Base-by-base conservation (phyloP, 2,888 invertebrate genomes). In the Sarcophaga carnaria region DNA sequence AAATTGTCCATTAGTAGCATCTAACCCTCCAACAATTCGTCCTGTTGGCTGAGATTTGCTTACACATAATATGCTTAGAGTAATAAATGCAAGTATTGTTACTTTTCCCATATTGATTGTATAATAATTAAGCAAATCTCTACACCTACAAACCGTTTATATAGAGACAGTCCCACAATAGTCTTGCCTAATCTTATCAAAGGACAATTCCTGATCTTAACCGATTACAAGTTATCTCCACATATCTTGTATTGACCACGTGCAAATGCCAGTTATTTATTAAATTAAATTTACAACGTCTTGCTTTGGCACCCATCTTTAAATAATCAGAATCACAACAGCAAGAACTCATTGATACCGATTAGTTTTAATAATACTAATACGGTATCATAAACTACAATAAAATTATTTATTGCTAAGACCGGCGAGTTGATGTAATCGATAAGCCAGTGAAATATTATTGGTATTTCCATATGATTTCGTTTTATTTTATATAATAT, bases 1-100 rank as follows among this genome's bases (percentile, higher is more conserved):
- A 88, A 93, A 93, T 83, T 93, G 91, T 11, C 90, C 91, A 27
- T 82, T 72, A 4, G 60, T 74, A 12, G 93, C 93, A 83, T 91
- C 89, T 2, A 80, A 76, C 11, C 93, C 93, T 27, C 92, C 93
- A 17, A 92, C 91, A 69, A 91, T 88, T 11, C 92, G 92, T 0
- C 89, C 89, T 11, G 78, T 72, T 6, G 91, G 90, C 12, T 88
- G 88, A 8, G 90, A 89, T 10, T 78, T 1, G 10, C 81, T 79
- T 27, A 85, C 27, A n/a, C 63, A 76, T 63, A 86, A 12, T 6
- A 87, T 20, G 11, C 49, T 59, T 14, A 77, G 45, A 6, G 59
- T 67, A 0, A 67, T 49, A 25, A 59, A 14, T 5, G 49, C 59
- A 59, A 77, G 64, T 14, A 80, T 27, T 45, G 49, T 66, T 17